Evolutionary conservation across 2,797 vertebrate species (phyloP).

Genomic region (Pristis pectinata): DNA sequence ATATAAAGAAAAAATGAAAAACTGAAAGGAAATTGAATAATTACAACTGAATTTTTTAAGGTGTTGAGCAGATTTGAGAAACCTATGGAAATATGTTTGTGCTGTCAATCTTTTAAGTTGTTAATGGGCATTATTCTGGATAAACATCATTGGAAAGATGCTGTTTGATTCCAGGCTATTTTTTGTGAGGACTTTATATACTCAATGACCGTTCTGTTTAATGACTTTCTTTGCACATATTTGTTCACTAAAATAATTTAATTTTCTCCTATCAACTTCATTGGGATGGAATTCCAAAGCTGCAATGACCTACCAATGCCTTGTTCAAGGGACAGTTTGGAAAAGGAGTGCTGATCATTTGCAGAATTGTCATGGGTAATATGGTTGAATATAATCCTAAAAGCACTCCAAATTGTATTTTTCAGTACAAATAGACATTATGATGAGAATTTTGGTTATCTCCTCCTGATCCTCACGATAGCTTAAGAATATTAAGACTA

Average conservation of each 20-base stretch:
- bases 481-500: too few species aligned
- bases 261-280: conserved; percentile 8
- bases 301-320: not conserved
- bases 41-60: not conserved
- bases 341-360: not conserved
- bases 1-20: not conserved
- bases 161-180: not conserved
- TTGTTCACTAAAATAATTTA: not conserved
- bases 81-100: not conserved
- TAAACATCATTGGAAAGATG: not conserved
- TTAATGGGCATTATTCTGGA: not conserved
- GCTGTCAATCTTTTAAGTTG: not conserved
- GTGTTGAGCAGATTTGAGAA: not conserved
- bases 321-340: not conserved
- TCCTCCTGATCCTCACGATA: not conserved
- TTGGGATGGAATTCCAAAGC: not conserved
- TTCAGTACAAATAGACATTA: not conserved
- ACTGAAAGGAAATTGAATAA: not conserved
- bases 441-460: not conserved
- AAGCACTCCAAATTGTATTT: not conserved
- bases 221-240: not conserved
- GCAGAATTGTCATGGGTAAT: not conserved
- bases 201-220: not conserved
- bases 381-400: not conserved
- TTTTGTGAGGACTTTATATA: not conserved